These are phyloP conservation scores for Chaenogobius annularis DNA, from an alignment of 2,113 vertebrate species.

Conservation along the genomic window DNA sequence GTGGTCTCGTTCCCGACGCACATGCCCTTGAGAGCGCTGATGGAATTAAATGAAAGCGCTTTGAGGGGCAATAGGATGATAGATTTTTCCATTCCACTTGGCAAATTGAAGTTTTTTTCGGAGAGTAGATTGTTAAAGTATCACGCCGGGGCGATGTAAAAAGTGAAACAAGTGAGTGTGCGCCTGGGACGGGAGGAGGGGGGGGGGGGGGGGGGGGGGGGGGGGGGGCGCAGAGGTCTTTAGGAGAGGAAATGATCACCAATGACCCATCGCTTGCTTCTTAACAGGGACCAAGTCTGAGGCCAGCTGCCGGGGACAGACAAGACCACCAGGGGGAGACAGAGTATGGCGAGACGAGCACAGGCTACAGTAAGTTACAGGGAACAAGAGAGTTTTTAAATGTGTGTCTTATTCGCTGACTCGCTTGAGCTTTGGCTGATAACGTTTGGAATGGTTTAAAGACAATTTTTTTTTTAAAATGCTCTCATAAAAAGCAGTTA, in stretches of 20 bases:
- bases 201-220: no score
- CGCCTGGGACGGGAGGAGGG: not conserved
- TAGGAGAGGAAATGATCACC: not conserved
- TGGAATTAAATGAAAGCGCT: constrained; percentile 53
- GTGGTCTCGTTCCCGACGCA: constrained; percentile 16
- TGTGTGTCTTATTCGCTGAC: not conserved
- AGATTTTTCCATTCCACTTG: constrained; percentile 19
- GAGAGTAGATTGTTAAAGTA: constrained; percentile 17
- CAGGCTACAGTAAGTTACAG: not conserved
- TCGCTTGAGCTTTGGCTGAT: no score
- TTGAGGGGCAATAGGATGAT: constrained; percentile 31
- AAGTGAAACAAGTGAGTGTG: not conserved
- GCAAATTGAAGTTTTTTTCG: constrained; percentile 22
- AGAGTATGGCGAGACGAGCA: constrained; percentile 14
- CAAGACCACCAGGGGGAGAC: constrained; percentile 61
- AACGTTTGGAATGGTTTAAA: no score
- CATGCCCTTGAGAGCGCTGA: constrained; percentile 28
- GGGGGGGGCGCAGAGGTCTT: not conserved
- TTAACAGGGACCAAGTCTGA: not conserved
- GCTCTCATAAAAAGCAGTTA: no score
- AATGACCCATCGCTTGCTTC: no score
- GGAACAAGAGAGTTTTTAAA: not conserved
- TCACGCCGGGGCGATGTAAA: not conserved
- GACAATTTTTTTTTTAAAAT: no score
- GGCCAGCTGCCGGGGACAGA: constrained; percentile 12